These are phyloP conservation scores for Tauraco hartlaubi DNA, from an alignment of 2,797 vertebrate species.

Conservation along the genomic window DNA sequence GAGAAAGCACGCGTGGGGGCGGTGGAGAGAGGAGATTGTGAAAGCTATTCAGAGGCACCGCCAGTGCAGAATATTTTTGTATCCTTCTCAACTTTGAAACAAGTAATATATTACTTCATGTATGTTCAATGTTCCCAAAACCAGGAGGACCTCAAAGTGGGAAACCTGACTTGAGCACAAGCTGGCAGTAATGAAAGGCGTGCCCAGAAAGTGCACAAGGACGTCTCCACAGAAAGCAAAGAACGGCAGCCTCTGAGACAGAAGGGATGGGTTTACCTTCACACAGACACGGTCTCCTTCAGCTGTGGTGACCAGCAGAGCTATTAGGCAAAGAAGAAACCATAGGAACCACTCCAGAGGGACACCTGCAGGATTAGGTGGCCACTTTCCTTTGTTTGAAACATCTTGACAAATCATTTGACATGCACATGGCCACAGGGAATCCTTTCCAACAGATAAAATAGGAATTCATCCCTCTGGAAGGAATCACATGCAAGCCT, in stretches of 20 bases:
- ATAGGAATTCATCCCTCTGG: neutral
- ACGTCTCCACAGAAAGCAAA: neutral
- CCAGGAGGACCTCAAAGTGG: neutral
- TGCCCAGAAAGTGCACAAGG: neutral
- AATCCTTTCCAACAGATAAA: neutral
- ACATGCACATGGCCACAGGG: neutral
- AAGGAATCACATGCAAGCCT: neutral
- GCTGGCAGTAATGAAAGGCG: neutral
- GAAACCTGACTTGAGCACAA: neutral
- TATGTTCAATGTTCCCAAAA: neutral
- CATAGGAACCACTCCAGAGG: neutral
- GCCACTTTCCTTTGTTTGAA: neutral
- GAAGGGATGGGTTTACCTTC: neutral
- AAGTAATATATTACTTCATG: neutral
- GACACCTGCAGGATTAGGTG: neutral
- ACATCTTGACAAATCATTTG: neutral
- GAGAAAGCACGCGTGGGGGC: neutral
- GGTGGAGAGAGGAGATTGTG: constrained; percentile 33
- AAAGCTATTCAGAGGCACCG: constrained; percentile 39
- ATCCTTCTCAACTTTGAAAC: neutral
- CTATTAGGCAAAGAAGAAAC: neutral
- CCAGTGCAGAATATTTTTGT: constrained; percentile 28
- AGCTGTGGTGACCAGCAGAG: neutral
- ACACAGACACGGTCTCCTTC: neutral
- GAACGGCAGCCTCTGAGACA: neutral